Conservation (phyloP, 2,888 invertebrate species). For the Criorhina ranunculi region DNA sequence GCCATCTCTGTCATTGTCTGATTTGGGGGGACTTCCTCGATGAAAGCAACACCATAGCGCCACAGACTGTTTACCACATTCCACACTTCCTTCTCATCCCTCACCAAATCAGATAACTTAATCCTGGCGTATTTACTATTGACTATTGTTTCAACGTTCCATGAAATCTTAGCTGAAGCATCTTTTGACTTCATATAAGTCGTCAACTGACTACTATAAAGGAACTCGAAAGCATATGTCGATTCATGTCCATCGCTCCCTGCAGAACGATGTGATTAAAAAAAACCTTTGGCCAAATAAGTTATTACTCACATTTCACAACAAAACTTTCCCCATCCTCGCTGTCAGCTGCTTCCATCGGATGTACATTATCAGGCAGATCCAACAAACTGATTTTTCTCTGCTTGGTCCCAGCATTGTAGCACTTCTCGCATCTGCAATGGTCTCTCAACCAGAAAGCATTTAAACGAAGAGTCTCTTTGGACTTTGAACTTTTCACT, state of each 20-base stretch:
- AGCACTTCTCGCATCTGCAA: conserved; percentile 87
- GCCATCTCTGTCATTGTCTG: conserved; percentile 85
- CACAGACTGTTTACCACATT: conserved; percentile 84
- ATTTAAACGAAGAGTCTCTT: conserved; percentile 32
- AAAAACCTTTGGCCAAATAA: neutral
- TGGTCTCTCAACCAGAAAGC: conserved; percentile 84
- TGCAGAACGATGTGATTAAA: conserved; percentile 78
- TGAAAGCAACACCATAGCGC: conserved; percentile 83
- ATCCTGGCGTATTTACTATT: conserved; percentile 84
- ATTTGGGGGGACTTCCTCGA: conserved; percentile 82
- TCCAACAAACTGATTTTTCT: conserved; percentile 86
- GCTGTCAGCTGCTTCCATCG: conserved; percentile 81
- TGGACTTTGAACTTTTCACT: conserved; percentile 46
- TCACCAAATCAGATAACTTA: conserved; percentile 85
- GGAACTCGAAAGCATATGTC: conserved; percentile 85
- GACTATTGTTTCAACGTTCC: conserved; percentile 85
- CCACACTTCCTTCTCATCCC: conserved; percentile 84
- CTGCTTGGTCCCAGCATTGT: conserved; percentile 87
- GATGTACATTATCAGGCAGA: conserved; percentile 85
- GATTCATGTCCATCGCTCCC: conserved; percentile 87
- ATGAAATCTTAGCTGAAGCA: conserved; percentile 83
- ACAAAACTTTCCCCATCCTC: conserved; percentile 81
- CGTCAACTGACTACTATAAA: conserved; percentile 82
- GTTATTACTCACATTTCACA: conserved; percentile 86
- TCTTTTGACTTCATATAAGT: conserved; percentile 77